phyloP scores from a whole-genome alignment of 1,140 invertebrate genomes.

The Drosophila sechellia region DNA sequence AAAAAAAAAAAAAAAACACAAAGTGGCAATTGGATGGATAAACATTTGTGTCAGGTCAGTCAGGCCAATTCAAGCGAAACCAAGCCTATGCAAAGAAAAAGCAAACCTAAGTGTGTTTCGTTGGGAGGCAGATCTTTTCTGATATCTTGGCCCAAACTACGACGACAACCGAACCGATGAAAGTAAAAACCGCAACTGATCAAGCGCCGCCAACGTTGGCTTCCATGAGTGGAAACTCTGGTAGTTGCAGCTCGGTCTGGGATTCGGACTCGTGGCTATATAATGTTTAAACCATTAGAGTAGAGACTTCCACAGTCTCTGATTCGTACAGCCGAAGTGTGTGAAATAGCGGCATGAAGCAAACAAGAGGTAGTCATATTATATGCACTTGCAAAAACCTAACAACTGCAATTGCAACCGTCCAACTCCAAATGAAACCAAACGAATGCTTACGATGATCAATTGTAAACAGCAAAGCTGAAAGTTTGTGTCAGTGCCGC shows the following conservation, averaged over 20 bases:
- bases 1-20: conserved; percentile 47
- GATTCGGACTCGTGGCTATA: conserved; percentile 24
- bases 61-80: conserved; percentile 13
- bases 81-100: conserved; percentile 43
- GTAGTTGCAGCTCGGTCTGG: conserved; percentile 26
- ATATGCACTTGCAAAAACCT: conserved; percentile 62
- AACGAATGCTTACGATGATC: conserved; percentile 62
- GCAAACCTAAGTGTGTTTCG: conserved; percentile 37
- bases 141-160: conserved; percentile 11
- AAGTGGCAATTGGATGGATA: conserved; percentile 59
- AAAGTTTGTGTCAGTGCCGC: background rate
- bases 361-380: conserved; percentile 69
- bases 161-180: conserved; percentile 77
- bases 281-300: background rate
- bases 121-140: conserved; percentile 13
- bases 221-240: conserved; percentile 29
- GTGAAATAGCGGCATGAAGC: conserved; percentile 59
- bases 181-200: conserved; percentile 84
- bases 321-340: conserved; percentile 1
- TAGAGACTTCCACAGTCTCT: background rate
- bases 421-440: conserved; percentile 50
- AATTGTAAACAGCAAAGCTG: conserved; percentile 45
- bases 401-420: conserved; percentile 51
- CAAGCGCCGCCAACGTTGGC: conserved; percentile 63
- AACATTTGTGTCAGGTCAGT: conserved; percentile 36